Evolutionary conservation across 2,888 invertebrate species (phyloP), one percentile per base, ranked within the genome.

Genomic region (Lasioglossum villosulum): DNA sequence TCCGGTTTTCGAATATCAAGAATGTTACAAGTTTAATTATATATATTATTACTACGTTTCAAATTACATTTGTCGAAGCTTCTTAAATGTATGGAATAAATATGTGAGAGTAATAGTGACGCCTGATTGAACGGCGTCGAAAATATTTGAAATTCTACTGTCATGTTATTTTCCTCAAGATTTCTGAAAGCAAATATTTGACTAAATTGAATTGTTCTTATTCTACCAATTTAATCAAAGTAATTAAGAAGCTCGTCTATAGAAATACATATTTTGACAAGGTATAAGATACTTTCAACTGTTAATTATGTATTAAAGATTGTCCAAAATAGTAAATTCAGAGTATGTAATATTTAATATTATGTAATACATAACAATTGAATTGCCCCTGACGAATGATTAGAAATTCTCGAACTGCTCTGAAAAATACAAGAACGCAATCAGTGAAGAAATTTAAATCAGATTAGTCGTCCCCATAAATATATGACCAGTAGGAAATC

Each of bases 401-500:
- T 37, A 39, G 39, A 39, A 68, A 10, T 37, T 23, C 23, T 10
- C 10, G 23, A 39, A 4, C 19, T 14, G n/a, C 19, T 39, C 37
- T 4, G 23, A 39, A 39, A 37, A 70, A 39, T 39, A n/a, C n/a
- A 70, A 14, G 37, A 70, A 39, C n/a, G 68, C 23, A 37, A n/a
- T 39, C n/a, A 70, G n/a, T 56, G 12, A 75, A 75, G 30, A 76
- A 34, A 66, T 59, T 48, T 66, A 56, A 56, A 48, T 10, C 42
- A 66, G 66, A 39, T 45, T 45, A 27, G 30, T 90, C 87, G 72
- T 76, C 56, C 16, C 19, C 34, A 34, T 48, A 37, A 8, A 45
- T 66, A 76, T 76, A 76, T 68, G 76, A 45, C 48, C 42, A 45
- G 70, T 80, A 75, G 82, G 19, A 63, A 72, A 78, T 76, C 19